A percentile compares a stretch with the other conserved stretches of the same genome.
phyloP scores from a whole-genome alignment of 2,888 invertebrate genomes.

The Platynereis dumerilii region DNA sequence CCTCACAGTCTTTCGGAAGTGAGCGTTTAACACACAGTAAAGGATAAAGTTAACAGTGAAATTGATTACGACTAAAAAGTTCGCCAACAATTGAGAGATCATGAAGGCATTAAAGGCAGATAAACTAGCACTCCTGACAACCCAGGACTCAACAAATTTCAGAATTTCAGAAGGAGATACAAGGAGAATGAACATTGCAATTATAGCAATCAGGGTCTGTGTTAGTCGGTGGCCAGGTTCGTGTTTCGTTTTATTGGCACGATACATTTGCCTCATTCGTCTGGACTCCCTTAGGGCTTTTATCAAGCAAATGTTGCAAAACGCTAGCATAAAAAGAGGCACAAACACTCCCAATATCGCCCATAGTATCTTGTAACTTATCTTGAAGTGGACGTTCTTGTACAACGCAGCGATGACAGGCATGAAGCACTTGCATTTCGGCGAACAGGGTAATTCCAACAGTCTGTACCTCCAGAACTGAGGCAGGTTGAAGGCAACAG shows the following conservation, averaged over 20 bases:
- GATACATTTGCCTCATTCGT: slow-evolving; percentile 42
- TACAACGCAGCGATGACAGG: slow-evolving; percentile 14
- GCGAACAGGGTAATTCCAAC: slow-evolving; percentile 17
- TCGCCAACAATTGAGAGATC: slow-evolving; percentile 27
- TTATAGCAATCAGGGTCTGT: slow-evolving; percentile 55
- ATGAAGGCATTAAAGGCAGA: slow-evolving; percentile 13
- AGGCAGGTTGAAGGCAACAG: slow-evolving; percentile 75
- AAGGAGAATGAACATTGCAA: slow-evolving; percentile 56
- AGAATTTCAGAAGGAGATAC: slow-evolving; percentile 59
- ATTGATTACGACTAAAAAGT: slow-evolving; percentile 56
- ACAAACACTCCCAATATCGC: slow-evolving; percentile 52
- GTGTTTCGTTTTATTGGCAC: slow-evolving; percentile 39
- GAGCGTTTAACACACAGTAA: slow-evolving; percentile 78
- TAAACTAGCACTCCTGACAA: neutral
- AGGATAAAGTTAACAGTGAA: slow-evolving; percentile 76
- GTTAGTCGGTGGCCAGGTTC: slow-evolving; percentile 50
- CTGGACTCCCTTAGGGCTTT: slow-evolving; percentile 53
- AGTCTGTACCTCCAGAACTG: slow-evolving; percentile 49
- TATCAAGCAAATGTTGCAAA: slow-evolving; percentile 57
- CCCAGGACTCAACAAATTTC: slow-evolving; percentile 37
- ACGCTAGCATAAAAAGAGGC: slow-evolving; percentile 52
- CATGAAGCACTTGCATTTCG: slow-evolving; percentile 26
- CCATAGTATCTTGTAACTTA: slow-evolving; percentile 49
- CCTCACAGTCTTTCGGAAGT: slow-evolving; percentile 73
- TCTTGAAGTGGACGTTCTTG: slow-evolving; percentile 38